These are phyloP conservation scores for Ophion obscuratus DNA, from an alignment of 2,888 invertebrate genomes.

Conservation along the genomic window DNA sequence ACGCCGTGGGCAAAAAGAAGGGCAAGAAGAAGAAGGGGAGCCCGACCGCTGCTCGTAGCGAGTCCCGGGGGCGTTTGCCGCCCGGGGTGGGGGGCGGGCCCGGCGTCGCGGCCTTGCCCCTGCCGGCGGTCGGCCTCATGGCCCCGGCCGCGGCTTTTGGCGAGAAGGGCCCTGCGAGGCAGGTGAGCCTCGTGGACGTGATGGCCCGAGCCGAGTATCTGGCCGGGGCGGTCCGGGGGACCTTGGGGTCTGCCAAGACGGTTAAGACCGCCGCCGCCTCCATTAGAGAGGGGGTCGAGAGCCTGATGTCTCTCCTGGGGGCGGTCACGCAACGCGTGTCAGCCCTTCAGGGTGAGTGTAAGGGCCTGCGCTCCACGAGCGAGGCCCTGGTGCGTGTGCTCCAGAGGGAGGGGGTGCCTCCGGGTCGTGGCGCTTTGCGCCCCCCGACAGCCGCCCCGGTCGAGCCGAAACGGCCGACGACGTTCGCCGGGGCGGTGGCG, in stretches of 20 bases:
- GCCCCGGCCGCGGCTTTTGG: slow-evolving; percentile 14
- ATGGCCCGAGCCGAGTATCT: background rate
- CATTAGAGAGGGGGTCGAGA: background rate
- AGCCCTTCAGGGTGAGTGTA: too few species aligned
- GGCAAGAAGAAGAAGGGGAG: background rate
- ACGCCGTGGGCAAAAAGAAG: background rate
- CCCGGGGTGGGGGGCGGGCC: background rate
- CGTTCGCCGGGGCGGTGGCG: too few species aligned
- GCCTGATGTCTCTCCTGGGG: background rate
- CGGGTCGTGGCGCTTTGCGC: too few species aligned
- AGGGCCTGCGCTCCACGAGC: too few species aligned
- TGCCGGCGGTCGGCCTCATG: too few species aligned
- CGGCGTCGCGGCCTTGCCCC: background rate
- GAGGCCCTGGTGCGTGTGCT: too few species aligned
- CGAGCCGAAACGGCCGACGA: too few species aligned
- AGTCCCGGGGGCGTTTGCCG: too few species aligned
- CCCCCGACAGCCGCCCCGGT: too few species aligned
- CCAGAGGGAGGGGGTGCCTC: too few species aligned
- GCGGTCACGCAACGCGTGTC: background rate
- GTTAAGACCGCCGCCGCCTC: too few species aligned
- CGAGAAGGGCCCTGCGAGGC: too few species aligned
- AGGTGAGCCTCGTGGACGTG: background rate
- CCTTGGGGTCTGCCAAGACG: fast-evolving
- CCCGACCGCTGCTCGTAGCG: background rate
- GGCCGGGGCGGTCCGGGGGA: background rate